phyloP scores from a whole-genome alignment of 2,797 vertebrate genomes.

The Thaleichthys pacificus region DNA sequence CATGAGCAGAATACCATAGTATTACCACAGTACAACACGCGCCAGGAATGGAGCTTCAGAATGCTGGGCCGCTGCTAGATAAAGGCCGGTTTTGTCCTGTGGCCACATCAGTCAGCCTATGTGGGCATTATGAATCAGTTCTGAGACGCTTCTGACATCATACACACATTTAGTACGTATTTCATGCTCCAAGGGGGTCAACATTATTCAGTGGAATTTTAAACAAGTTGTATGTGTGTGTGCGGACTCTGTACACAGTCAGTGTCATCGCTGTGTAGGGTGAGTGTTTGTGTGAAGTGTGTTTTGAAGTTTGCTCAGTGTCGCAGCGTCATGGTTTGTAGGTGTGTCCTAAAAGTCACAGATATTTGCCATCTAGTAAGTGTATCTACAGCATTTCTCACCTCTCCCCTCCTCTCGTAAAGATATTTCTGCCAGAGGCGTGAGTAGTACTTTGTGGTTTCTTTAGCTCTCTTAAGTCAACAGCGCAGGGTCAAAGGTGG shows the following conservation, averaged over 20 bases:
- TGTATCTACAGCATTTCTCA: no score
- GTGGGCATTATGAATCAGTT: conserved; percentile 58
- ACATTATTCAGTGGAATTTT: conserved; percentile 68
- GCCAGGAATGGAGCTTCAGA: neutral
- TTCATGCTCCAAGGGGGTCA: conserved; percentile 54
- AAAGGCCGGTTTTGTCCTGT: conserved; percentile 51
- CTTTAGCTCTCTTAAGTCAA: neutral
- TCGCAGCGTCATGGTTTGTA: neutral
- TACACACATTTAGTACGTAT: conserved; percentile 56
- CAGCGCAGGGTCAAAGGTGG: neutral
- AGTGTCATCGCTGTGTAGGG: neutral
- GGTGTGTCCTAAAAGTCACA: neutral
- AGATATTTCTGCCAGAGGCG: conserved; percentile 53
- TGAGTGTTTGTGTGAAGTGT: conserved; percentile 1
- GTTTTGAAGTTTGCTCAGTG: conserved; percentile 4
- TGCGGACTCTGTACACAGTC: conserved; percentile 36
- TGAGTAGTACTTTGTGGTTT: conserved; percentile 47
- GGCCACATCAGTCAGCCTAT: conserved; percentile 37
- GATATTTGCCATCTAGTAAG: no score
- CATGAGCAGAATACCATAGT: neutral
- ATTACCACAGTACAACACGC: conserved; percentile 2
- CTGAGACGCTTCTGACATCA: conserved; percentile 67
- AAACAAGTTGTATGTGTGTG: conserved; percentile 61
- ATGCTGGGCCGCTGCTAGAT: conserved; percentile 10
- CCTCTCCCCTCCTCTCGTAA: conserved; percentile 20